Base-by-base conservation (phyloP, 2,113 vertebrate species). In the Panthera uncia region DNA sequence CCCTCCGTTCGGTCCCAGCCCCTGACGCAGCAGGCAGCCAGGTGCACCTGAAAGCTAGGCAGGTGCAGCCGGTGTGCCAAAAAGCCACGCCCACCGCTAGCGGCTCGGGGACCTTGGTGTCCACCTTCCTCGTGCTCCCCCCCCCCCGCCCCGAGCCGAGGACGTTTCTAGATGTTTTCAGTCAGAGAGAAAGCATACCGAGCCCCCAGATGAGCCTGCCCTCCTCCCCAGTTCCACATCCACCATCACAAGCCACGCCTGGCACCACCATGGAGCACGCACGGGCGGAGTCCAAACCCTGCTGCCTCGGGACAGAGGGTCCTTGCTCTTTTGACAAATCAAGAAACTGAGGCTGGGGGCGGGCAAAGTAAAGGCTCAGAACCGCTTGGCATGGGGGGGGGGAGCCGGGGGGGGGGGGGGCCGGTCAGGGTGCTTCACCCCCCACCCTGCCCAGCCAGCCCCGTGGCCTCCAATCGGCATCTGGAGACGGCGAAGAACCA, bases 31-130 rank as follows among this genome's bases (percentile, higher is more conserved):
- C 29, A 61, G 36, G 33, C 10, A 45, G 29, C 45, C 68, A 25
- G 45, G 84, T 29, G 7, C 14, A 12, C 8, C 12, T 0, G 2
- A 16, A 33, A 81, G 85, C 71, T 0, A 0, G 36, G 27, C 41
- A 57, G 55, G 23, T 36, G 48, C 80, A 12, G 14, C 12, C 12
- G 3, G 21, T 3, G 6, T 48, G 16, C 38, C 8, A 12, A 48
- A 31, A 57, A 12, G 0, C 68, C 14, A 33, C 1, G 4, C 14
- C 71, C 29, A 55, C 45, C 50, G 41, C 2, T 41, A 68, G 15
- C 7, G 27, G 31, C 25, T 4, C 1, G 0, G 15, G n/a, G 86
- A n/a, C 1, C 36, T 3, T 4, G 12, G 27, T 2, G 3, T 11
- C 15, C 78, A n/a, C 65, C 87, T 29, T 52, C 63, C 92, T 25